Evolutionary conservation across 2,113 vertebrate genomes (phyloP).

Genomic region (Herpailurus yagouaroundi): DNA sequence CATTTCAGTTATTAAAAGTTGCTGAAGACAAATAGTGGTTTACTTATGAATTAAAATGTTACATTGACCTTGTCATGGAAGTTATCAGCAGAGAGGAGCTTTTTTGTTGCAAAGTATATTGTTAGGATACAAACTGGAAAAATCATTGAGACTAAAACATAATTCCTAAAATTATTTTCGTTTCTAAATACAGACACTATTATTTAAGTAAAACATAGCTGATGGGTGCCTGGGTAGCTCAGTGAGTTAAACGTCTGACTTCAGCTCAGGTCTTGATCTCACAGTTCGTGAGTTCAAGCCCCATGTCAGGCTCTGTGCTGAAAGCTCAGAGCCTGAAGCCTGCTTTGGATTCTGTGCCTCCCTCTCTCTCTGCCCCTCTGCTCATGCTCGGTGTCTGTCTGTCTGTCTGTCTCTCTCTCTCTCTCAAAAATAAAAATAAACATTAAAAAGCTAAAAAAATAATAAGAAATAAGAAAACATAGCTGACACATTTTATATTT

Average conservation of each 20-base stretch:
- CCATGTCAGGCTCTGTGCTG: too few relatives aligned
- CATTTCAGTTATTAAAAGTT: not conserved
- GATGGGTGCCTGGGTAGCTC: too few relatives aligned
- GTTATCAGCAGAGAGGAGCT: not conserved
- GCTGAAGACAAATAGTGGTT: not conserved
- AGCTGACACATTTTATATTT: not conserved
- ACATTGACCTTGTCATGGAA: not conserved
- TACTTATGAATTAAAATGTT: slow-evolving; percentile 11
- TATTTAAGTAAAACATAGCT: not conserved
- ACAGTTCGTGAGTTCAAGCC: too few relatives aligned
- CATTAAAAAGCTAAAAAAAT: too few relatives aligned
- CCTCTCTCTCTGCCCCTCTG: too few relatives aligned
- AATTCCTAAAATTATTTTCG: not conserved
- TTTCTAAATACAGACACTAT: not conserved
- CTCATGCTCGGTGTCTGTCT: too few relatives aligned
- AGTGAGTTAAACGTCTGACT: too few relatives aligned
- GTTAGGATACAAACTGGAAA: not conserved
- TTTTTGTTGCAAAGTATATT: not conserved
- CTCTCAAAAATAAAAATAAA: too few relatives aligned
- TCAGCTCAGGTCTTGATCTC: too few relatives aligned
- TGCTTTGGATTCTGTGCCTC: too few relatives aligned
- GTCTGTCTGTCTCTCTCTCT: too few relatives aligned
- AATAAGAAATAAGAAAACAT: not conserved
- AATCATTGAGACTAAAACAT: not conserved
- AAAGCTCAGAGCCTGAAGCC: too few relatives aligned